These are phyloP conservation scores for Xiphydria camelus DNA, from an alignment of 2,888 invertebrate species.

Conservation along the genomic window DNA sequence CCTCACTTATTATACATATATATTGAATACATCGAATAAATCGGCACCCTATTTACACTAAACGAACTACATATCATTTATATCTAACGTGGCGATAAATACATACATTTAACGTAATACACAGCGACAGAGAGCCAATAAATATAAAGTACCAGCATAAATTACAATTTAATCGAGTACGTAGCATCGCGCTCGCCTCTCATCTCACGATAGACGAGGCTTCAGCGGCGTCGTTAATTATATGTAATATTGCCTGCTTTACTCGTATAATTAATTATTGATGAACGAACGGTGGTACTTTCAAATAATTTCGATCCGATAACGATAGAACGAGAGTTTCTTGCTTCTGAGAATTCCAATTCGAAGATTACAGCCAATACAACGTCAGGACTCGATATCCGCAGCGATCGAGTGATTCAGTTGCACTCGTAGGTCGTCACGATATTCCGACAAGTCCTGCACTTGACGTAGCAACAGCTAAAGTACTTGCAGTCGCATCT, in stretches of 20 bases:
- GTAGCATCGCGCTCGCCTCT: conserved; percentile 4
- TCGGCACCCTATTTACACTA: conserved; percentile 26
- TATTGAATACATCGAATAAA: conserved; percentile 5
- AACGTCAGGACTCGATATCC: too few relatives aligned
- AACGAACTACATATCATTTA: conserved; percentile 14
- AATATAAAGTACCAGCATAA: conserved; percentile 15
- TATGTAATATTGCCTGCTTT: too few relatives aligned
- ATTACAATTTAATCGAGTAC: conserved; percentile 16
- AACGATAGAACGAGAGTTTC: too few relatives aligned
- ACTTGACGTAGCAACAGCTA: conserved; percentile 87
- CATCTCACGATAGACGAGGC: neutral
- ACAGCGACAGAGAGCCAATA: conserved; percentile 10
- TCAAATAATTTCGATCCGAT: too few relatives aligned
- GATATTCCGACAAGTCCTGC: conserved; percentile 76
- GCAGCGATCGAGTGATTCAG: too few relatives aligned
- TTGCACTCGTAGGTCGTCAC: conserved; percentile 75
- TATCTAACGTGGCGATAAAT: neutral
- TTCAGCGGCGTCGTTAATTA: too few relatives aligned
- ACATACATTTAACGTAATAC: conserved; percentile 3
- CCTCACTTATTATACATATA: conserved; percentile 3
- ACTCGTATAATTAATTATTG: too few relatives aligned
- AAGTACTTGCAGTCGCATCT: conserved; percentile 84
- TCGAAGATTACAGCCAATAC: too few relatives aligned
- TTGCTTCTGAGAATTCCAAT: too few relatives aligned
- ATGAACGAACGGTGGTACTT: too few relatives aligned